Evolutionary conservation across 1,140 invertebrate genomes (phyloP), one percentile per base, ranked within the genome.

Genomic region (Panagrolaimus sp.): DNA sequence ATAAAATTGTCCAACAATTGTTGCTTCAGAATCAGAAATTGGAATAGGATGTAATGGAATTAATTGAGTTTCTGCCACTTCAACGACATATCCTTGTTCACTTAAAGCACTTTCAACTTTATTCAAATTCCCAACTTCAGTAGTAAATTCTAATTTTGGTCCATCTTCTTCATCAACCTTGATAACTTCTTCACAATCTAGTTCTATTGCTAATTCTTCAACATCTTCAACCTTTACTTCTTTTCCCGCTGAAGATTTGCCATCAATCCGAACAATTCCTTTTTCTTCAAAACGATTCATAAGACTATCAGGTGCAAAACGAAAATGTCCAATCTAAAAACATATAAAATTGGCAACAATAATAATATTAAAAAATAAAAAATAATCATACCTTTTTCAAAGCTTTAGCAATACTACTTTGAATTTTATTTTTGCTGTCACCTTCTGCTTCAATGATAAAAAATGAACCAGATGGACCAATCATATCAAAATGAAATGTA

Each of bases 181-280:
- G 3, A 55, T 43, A 10, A 79, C 76, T 45, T 80, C 77, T 68
- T 80, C 78, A 46, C 75, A 82, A 45, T 80, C 78, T 14, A 81
- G 62, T 58, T 80, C 79, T 9, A 80, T 78, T 12, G 66, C 78
- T 4, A 77, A 52, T 66, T 80, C 78, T 69, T 80, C 79, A 38
- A 80, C 73, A 63, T 81, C 43, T 64, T 77, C 76, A 9, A 78
- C 44, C 1, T 14, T 64, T 1, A 81, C 15, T 24, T 69, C 43
- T 45, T 71, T 71, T 32, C 64, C 69, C 38, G 46, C 65, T 44
- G 74, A 64, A 17, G 67, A 64, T 24, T 66, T 70, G 21, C 44
- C 66, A 48, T 68, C 63, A 21, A 80, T 69, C 26, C 48, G 32
- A 14, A 76, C 72, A 38, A 79, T 66, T 28, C 78, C 75, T 62